phyloP scores from a whole-genome alignment of 2,797 vertebrate genomes.

The Molossus molossus region DNA sequence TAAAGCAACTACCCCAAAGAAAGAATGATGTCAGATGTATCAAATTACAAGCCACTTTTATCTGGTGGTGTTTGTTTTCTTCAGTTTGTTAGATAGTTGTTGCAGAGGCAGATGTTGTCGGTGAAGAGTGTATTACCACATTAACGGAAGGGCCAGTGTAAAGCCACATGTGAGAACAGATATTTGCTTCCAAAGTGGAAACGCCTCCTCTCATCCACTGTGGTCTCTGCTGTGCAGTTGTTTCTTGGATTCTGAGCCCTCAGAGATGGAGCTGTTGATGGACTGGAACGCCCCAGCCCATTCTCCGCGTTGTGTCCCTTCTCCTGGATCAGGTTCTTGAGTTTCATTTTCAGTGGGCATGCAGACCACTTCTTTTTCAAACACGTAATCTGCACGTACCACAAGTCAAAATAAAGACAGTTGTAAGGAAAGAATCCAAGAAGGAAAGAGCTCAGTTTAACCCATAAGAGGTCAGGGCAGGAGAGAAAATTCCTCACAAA shows the following conservation, averaged over 20 bases:
- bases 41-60: not conserved
- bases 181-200: not conserved
- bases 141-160: not conserved
- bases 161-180: not conserved
- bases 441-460: slow-evolving; percentile 44
- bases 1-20: not conserved
- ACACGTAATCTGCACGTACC: not conserved
- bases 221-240: not conserved
- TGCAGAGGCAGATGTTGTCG: not conserved
- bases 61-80: slow-evolving; percentile 4
- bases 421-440: slow-evolving; percentile 14
- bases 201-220: not conserved
- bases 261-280: not conserved
- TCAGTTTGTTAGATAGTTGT: not conserved
- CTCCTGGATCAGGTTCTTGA: not conserved
- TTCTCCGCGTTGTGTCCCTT: not conserved
- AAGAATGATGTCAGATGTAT: not conserved
- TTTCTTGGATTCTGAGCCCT: not conserved
- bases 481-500: not conserved
- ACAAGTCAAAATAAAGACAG: slow-evolving; percentile 69
- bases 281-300: not conserved
- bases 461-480: slow-evolving; percentile 13
- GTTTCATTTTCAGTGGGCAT: not conserved
- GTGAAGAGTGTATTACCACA: not conserved
- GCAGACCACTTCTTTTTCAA: slow-evolving; percentile 23